Conservation (phyloP, 1,140 invertebrate species). For the Penaeus chinensis region DNA sequence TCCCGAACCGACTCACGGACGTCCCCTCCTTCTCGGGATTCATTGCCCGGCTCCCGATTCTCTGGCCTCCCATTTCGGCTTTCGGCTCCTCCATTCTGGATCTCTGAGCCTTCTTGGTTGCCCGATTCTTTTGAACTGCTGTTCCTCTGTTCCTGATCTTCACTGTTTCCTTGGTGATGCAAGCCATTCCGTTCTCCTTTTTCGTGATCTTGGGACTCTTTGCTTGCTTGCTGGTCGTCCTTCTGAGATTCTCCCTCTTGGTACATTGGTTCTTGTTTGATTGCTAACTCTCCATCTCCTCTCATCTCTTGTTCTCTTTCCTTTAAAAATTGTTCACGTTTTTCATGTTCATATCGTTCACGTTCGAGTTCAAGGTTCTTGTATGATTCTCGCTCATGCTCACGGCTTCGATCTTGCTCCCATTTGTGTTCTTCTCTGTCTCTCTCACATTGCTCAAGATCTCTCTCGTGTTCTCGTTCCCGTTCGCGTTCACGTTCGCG, state of each 20-base stretch:
- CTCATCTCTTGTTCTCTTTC: constrained; percentile 22
- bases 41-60: not conserved
- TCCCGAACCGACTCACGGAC: constrained; percentile 24
- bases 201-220: constrained; percentile 17
- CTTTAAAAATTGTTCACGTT: not conserved
- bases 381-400: constrained; percentile 25
- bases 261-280: not conserved
- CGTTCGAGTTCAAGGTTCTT: constrained; percentile 25
- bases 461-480: constrained; percentile 4
- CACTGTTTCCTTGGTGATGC: constrained; percentile 15
- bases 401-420: constrained; percentile 13
- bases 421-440: constrained; percentile 15
- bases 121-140: too few species aligned
- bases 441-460: too few species aligned
- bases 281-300: not conserved
- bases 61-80: not conserved
- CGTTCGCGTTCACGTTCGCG: not conserved
- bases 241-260: not conserved
- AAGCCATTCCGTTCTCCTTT: constrained; percentile 34
- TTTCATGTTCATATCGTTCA: constrained; percentile 20
- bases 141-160: constrained; percentile 6
- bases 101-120: not conserved
- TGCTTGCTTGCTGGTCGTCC: not conserved
- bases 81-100: not conserved
- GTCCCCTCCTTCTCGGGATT: constrained; percentile 15